Base-by-base conservation (phyloP, 2,113 vertebrate species). In the Cariama cristata region DNA sequence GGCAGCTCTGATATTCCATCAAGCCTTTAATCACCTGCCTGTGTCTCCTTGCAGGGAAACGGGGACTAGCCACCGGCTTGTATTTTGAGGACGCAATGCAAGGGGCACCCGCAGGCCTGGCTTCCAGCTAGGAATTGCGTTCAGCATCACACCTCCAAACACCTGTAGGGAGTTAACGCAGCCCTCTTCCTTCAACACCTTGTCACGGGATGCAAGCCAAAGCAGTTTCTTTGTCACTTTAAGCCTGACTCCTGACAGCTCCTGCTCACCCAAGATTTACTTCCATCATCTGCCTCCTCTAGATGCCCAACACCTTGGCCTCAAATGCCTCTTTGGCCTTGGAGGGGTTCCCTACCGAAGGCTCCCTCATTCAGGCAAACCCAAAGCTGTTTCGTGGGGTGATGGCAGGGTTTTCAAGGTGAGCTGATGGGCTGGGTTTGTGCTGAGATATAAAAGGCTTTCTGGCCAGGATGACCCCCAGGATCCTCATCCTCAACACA, bases 1-100 rank as follows among this genome's bases (percentile, higher is more conserved):
- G 82, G 56, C 53, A 75, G 67, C 63, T 92, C 68, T 86, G 62
- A 77, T 72, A 53, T 58, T 91, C 82, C 90, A 84, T n/a, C 83
- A 69, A 77, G 64, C 53, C 32, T 91, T 93, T 60, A 28, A 91
- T 79, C 79, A 71, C 72, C 82, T 85, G 49, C 79, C 66, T 28
- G 28, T 6, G 32, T 24, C 47, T 71, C 35, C 47, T 50, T 74
- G n/a, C 62, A 77, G 66, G 63, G 21, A 40, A 73, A 89, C 2
- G 1, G 21, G 44, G 23, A 85, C 60, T 17, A 64, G 59, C 8
- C 28, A 4, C 56, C 14, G 0, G 2, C 28, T 35, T 13, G 24
- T 20, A 18, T 66, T 81, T 33, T 5, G 45, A 74, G 67, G 75
- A 18, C 13, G 44, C 18, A 24, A 22, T 23, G 20, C 13, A 21